These are phyloP conservation scores for Turritopsis rubra DNA, from an alignment of 30 jellyfish, hydroid and myxozoan species.

Conservation along the genomic window DNA sequence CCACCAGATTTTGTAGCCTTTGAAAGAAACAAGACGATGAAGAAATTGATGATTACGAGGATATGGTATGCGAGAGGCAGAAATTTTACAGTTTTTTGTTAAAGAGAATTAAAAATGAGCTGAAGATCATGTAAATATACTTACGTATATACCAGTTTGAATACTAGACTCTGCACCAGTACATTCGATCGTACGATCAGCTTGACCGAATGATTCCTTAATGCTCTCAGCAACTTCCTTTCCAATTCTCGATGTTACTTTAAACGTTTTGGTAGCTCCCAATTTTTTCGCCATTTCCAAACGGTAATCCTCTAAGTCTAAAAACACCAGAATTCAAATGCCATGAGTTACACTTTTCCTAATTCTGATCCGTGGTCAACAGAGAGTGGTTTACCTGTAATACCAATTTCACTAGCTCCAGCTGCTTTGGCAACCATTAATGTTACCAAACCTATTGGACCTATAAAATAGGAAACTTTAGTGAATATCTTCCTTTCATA, in stretches of 20 bases:
- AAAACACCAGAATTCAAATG: not conserved
- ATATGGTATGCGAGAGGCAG: too few relatives aligned
- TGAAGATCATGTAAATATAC: too few relatives aligned
- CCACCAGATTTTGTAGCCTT: conserved; percentile 97
- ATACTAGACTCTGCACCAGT: conserved; percentile 95
- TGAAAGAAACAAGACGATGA: not conserved
- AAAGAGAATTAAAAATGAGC: too few relatives aligned
- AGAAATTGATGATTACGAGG: not conserved
- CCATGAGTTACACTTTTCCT: not conserved
- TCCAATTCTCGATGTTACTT: conserved; percentile 63
- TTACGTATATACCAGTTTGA: conserved; percentile 84
- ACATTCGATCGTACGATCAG: conserved; percentile 84
- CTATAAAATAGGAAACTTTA: conserved; percentile 21
- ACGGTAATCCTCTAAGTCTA: conserved; percentile 80
- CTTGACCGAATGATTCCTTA: conserved; percentile 46
- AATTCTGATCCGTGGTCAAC: too few relatives aligned
- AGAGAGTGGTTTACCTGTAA: conserved; percentile 94
- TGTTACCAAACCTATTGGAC: conserved; percentile 92
- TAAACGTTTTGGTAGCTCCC: conserved; percentile 72
- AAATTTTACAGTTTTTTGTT: too few relatives aligned
- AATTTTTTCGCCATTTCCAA: conserved; percentile 66
- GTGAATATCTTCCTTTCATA: too few relatives aligned
- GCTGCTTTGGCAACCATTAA: conserved; percentile 88
- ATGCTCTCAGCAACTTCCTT: conserved; percentile 58
- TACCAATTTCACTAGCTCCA: conserved; percentile 88